Percentiles rank a stretch among this genome's conserved stretches.
Conservation (phyloP, 2,113 vertebrate species). For the Zapus hudsonius region DNA sequence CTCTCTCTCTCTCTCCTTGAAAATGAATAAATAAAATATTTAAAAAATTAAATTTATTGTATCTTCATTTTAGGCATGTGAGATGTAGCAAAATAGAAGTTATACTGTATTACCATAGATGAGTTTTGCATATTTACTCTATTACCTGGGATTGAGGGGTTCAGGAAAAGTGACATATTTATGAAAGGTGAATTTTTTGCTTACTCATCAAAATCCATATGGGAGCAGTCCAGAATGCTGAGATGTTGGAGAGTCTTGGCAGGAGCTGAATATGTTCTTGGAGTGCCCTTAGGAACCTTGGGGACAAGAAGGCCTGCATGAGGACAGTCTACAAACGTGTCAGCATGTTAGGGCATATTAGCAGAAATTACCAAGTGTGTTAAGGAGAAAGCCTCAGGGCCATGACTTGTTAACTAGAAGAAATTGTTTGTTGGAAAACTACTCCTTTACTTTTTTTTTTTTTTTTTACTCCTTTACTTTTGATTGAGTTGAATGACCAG, state of each 20-base stretch:
- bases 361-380: constrained; percentile 36
- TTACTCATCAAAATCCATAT: background rate
- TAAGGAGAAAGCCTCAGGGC: constrained; percentile 40
- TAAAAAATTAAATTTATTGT: background rate
- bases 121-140: constrained; percentile 42
- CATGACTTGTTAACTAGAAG: constrained; percentile 11
- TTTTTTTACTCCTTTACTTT: constrained; percentile 31
- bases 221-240: background rate
- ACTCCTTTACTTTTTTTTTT: too few relatives aligned
- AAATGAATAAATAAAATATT: too few relatives aligned
- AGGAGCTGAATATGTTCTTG: constrained; percentile 13
- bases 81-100: background rate
- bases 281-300: constrained; percentile 1
- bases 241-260: constrained; percentile 24
- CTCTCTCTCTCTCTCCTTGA: too few relatives aligned
- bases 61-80: constrained; percentile 45
- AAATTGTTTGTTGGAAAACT: constrained; percentile 41
- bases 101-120: background rate
- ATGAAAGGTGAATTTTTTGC: constrained; percentile 2
- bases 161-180: constrained; percentile 25
- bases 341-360: background rate
- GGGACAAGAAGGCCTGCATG: background rate
- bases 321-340: constrained; percentile 35
- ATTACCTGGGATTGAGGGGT: background rate
- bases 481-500: constrained; percentile 12